These are phyloP conservation scores for Eudyptes chrysolophus DNA, from an alignment of 2,113 vertebrate species.

Conservation along the genomic window DNA sequence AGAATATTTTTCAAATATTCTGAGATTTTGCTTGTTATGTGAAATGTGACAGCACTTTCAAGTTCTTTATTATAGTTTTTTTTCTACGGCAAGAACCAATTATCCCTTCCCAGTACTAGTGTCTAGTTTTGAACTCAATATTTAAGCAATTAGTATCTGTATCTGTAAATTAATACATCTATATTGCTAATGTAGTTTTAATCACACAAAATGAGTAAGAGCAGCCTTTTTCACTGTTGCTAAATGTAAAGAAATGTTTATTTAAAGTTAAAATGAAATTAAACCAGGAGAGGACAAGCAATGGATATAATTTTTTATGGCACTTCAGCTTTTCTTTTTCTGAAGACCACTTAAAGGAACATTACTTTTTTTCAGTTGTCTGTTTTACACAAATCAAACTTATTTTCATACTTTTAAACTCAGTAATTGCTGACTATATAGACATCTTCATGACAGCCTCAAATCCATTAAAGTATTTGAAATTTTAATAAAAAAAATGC, in stretches of 20 bases:
- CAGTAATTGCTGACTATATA: slow-evolving; percentile 68
- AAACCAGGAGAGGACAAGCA: slow-evolving; percentile 24
- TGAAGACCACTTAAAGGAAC: slow-evolving; percentile 43
- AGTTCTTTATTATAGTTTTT: slow-evolving; percentile 83
- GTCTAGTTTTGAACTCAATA: slow-evolving; percentile 78
- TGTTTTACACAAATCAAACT: slow-evolving; percentile 62
- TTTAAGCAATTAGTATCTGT: slow-evolving; percentile 83
- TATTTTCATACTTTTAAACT: slow-evolving; percentile 70
- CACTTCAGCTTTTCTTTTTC: slow-evolving; percentile 31
- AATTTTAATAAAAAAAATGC: slow-evolving; percentile 43
- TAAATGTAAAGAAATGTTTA: slow-evolving; percentile 74
- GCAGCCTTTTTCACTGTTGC: slow-evolving; percentile 42
- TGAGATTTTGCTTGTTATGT: slow-evolving; percentile 81
- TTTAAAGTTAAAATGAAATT: slow-evolving; percentile 69
- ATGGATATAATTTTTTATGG: slow-evolving; percentile 43
- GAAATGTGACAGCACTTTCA: slow-evolving; percentile 86
- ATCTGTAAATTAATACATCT: slow-evolving; percentile 81
- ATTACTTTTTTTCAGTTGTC: slow-evolving; percentile 52
- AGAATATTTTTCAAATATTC: slow-evolving; percentile 83
- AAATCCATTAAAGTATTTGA: slow-evolving; percentile 68
- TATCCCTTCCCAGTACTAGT: slow-evolving; percentile 77
- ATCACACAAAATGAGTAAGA: slow-evolving; percentile 76
- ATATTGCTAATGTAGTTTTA: slow-evolving; percentile 78
- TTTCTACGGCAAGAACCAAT: slow-evolving; percentile 79
- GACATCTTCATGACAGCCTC: slow-evolving; percentile 46